Evolutionary conservation across 2,797 vertebrate genomes (phyloP).

Genomic region (Melanotaenia pygmaea): DNA sequence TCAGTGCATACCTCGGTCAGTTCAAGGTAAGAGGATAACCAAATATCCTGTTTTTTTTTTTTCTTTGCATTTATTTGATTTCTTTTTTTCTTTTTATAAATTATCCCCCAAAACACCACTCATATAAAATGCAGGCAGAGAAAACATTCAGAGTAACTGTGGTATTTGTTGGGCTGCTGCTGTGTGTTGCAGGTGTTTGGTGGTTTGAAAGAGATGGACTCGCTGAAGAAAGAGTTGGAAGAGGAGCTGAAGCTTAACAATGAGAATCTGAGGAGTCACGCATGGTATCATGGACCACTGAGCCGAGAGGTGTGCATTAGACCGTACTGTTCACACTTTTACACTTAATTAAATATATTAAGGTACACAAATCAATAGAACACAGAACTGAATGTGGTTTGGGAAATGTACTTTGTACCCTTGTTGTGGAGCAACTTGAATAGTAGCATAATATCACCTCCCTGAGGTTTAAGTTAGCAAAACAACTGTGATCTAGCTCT

Average conservation of each 20-base stretch:
- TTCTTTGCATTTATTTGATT: neutral
- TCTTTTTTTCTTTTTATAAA: neutral
- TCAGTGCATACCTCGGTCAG: conserved; percentile 75
- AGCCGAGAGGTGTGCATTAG: conserved; percentile 80
- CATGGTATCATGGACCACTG: conserved; percentile 89
- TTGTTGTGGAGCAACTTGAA: neutral
- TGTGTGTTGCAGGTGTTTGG: conserved; percentile 68
- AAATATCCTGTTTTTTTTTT: conserved; percentile 3
- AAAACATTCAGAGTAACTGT: conserved; percentile 5
- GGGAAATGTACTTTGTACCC: neutral
- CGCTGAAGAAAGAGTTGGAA: conserved; percentile 87
- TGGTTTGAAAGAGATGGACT: conserved; percentile 77
- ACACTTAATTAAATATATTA: neutral
- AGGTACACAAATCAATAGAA: neutral
- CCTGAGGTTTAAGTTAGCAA: neutral
- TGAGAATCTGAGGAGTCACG: conserved; percentile 84
- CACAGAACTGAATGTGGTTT: neutral
- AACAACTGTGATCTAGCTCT: neutral
- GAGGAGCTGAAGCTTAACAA: conserved; percentile 86
- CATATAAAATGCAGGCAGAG: neutral
- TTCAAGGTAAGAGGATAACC: conserved; percentile 73
- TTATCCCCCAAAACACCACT: neutral
- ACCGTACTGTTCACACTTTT: neutral
- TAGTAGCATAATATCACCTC: neutral
- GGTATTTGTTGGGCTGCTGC: neutral